These are phyloP conservation scores for Clarias macrocephalus DNA, from an alignment of 2,113 vertebrate species.

Conservation along the genomic window DNA sequence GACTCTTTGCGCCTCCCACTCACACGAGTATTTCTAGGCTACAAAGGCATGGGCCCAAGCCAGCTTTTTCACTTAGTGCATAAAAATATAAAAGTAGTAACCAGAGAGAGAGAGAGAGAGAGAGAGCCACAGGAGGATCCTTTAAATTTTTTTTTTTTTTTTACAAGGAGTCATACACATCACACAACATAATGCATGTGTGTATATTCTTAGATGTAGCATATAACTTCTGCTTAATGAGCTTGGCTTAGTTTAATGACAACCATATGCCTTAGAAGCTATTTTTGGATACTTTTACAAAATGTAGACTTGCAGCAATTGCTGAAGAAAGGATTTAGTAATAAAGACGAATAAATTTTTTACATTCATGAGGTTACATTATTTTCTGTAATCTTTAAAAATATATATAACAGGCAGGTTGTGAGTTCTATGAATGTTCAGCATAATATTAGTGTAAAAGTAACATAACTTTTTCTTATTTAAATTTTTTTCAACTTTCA, in stretches of 20 bases:
- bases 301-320: not conserved
- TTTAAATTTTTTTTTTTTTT: not conserved
- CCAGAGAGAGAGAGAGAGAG: constrained; percentile 39
- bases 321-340: not conserved
- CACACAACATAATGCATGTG: not conserved
- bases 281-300: not conserved
- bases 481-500: not conserved
- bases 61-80: constrained; percentile 64
- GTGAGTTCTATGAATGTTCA: not conserved
- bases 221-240: constrained; percentile 17
- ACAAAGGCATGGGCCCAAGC: constrained; percentile 56
- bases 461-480: not conserved
- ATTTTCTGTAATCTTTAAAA: not conserved
- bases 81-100: constrained; percentile 49
- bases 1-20: constrained; percentile 61
- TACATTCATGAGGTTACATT: not conserved
- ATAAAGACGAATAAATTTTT: not conserved
- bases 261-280: constrained; percentile 34
- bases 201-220: not conserved
- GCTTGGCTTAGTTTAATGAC: constrained; percentile 7
- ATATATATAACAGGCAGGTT: not conserved
- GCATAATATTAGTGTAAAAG: not conserved
- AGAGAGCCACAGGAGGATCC: constrained; percentile 23
- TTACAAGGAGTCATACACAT: not conserved
- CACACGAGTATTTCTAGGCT: constrained; percentile 62